Evolutionary conservation across 2,797 vertebrate species (phyloP).

Genomic region (Gallinago solitaria): DNA sequence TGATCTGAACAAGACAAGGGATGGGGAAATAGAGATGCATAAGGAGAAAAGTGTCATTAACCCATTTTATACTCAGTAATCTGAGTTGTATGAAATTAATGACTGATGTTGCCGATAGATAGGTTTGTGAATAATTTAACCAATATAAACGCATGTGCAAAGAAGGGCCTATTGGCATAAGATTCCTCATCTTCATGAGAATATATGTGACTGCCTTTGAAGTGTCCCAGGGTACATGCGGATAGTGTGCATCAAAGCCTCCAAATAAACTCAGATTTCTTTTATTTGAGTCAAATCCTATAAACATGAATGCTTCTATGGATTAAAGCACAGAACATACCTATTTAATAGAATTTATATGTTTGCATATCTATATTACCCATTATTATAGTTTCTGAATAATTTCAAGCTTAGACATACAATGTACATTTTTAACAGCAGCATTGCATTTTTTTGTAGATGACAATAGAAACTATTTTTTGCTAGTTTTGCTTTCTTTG

Average conservation of each 20-base stretch:
- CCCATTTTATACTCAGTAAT: background rate
- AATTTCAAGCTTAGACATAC: background rate
- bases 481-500: background rate
- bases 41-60: background rate
- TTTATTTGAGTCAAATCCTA: background rate
- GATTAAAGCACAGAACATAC: background rate
- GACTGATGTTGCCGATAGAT: background rate
- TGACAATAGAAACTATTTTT: background rate
- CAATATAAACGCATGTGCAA: background rate
- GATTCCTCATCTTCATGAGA: background rate
- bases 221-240: background rate
- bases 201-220: background rate
- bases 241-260: background rate
- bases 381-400: background rate
- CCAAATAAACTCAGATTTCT: background rate
- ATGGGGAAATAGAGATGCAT: background rate
- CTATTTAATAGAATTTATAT: background rate
- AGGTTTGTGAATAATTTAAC: background rate
- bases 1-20: background rate
- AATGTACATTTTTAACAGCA: background rate
- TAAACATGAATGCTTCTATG: background rate
- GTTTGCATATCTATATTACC: background rate
- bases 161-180: background rate
- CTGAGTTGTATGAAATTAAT: background rate
- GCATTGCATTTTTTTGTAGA: rapidly evolving